These are phyloP conservation scores for Thinocorus orbignyianus DNA, from an alignment of 2,113 vertebrate species.

Conservation along the genomic window DNA sequence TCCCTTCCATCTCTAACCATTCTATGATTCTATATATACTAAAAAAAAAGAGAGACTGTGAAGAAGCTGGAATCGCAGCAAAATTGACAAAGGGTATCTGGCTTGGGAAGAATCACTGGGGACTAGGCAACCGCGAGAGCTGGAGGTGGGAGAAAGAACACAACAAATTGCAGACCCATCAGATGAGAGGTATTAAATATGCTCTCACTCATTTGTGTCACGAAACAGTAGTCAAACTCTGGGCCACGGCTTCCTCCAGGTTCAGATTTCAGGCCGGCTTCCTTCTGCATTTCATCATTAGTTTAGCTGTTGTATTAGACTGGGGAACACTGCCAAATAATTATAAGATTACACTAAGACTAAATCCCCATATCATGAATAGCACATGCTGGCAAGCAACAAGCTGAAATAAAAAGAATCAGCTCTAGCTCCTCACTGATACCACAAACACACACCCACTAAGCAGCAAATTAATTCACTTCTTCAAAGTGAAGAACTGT, in stretches of 20 bases:
- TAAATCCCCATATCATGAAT: slow-evolving; percentile 31
- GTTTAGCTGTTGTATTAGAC: not conserved
- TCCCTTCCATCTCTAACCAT: no score
- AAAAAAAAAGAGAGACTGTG: fast-evolving
- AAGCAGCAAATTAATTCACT: slow-evolving; percentile 42
- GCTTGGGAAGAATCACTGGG: not conserved
- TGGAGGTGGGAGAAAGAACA: not conserved
- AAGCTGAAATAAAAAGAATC: slow-evolving; percentile 36
- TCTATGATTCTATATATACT: no score
- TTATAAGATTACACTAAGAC: slow-evolving; percentile 33
- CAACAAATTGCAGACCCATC: fast-evolving
- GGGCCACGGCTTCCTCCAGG: not conserved
- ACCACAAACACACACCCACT: slow-evolving; percentile 23
- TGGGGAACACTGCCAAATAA: slow-evolving; percentile 17
- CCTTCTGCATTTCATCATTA: not conserved
- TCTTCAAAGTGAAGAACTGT: not conserved
- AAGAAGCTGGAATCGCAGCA: not conserved
- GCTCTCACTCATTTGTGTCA: not conserved
- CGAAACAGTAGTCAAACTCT: not conserved
- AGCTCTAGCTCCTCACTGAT: slow-evolving; percentile 10
- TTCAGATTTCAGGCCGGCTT: not conserved
- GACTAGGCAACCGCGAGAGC: not conserved
- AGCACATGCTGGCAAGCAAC: slow-evolving; percentile 24
- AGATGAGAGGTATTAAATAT: not conserved
- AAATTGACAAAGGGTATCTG: not conserved